These are phyloP conservation scores for Tyrannus savana DNA, from an alignment of 2,113 vertebrate species.

Conservation along the genomic window DNA sequence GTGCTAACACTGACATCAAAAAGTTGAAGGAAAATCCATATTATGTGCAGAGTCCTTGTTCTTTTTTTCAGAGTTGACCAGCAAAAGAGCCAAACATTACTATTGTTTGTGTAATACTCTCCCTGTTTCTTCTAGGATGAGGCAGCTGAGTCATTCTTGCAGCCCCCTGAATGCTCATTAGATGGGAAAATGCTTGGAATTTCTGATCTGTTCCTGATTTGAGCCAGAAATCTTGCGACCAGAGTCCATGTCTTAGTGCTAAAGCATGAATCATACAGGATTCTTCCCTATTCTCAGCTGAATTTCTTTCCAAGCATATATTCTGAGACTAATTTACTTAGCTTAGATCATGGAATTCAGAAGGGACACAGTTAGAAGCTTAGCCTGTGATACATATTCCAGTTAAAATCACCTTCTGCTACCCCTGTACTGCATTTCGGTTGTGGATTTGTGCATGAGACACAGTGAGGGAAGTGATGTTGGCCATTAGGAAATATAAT, in stretches of 20 bases:
- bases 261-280: neutral
- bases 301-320: neutral
- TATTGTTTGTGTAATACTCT: neutral
- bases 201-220: slow-evolving; percentile 4
- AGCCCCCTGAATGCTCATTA: neutral
- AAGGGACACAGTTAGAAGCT: neutral
- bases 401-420: neutral
- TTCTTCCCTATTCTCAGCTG: neutral
- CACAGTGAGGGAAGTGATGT: neutral
- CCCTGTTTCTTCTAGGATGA: slow-evolving; percentile 5
- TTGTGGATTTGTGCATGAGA: neutral
- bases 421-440: neutral
- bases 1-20: neutral
- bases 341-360: neutral
- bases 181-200: slow-evolving; percentile 38
- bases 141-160: slow-evolving; percentile 9
- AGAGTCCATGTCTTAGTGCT: neutral
- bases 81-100: slow-evolving; percentile 7
- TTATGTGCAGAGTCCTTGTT: neutral
- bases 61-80: neutral
- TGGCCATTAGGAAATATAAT: neutral
- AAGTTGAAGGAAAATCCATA: neutral
- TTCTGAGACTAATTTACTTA: neutral
- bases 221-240: neutral
- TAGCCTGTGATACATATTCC: neutral